These are phyloP conservation scores for Cheilosia urbana DNA, from an alignment of 2,888 invertebrate genomes.

Conservation along the genomic window DNA sequence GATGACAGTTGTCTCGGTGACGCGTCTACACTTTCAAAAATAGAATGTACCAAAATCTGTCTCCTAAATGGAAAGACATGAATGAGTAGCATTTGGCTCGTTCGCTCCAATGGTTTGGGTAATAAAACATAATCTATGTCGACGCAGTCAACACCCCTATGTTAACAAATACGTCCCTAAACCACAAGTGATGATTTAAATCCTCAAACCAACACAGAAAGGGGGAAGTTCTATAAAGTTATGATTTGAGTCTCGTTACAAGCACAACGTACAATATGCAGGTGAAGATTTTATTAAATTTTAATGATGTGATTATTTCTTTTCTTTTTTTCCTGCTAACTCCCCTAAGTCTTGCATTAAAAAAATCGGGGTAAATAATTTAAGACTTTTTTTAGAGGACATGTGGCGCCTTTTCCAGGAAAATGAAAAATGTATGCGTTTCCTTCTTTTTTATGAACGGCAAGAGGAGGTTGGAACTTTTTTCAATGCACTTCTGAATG, in stretches of 20 bases:
- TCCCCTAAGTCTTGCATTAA: constrained; percentile 51
- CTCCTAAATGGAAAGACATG: constrained; percentile 31
- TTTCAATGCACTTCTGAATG: constrained; percentile 34
- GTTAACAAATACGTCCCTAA: constrained; percentile 74
- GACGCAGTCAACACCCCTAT: constrained; percentile 72
- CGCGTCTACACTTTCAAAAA: constrained; percentile 41
- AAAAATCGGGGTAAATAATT: constrained; percentile 60
- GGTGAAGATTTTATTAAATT: constrained; percentile 76
- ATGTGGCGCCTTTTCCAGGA: constrained; percentile 74
- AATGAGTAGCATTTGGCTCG: constrained; percentile 23
- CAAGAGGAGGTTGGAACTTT: constrained; percentile 28
- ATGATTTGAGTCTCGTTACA: constrained; percentile 65
- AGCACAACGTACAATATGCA: constrained; percentile 69
- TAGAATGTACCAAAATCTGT: constrained; percentile 41
- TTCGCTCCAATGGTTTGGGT: constrained; percentile 50
- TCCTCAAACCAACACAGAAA: constrained; percentile 52
- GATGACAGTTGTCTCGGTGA: constrained; percentile 1
- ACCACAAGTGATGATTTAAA: constrained; percentile 75
- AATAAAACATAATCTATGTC: constrained; percentile 75
- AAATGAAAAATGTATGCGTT: constrained; percentile 67
- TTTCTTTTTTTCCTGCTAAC: constrained; percentile 55
- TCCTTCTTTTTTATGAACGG: constrained; percentile 16
- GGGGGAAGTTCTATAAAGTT: constrained; percentile 64
- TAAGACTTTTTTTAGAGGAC: constrained; percentile 61
- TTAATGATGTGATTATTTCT: constrained; percentile 76